phyloP scores from a whole-genome alignment of 2,113 vertebrate species.

The Phaethon lepturus region DNA sequence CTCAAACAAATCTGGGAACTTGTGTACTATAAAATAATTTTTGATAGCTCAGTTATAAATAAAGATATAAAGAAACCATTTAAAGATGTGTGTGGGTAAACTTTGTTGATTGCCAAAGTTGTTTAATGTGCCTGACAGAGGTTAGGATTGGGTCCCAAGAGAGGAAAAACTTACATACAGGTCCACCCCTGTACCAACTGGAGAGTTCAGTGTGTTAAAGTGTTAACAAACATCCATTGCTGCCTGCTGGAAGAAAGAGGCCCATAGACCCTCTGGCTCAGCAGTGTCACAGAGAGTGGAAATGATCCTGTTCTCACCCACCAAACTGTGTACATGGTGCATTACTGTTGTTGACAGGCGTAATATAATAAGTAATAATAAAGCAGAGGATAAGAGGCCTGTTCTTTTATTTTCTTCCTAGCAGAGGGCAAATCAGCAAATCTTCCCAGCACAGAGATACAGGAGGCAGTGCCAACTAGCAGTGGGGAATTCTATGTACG shows the following conservation, averaged over 20 bases:
- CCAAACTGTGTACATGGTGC: not conserved
- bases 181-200: not conserved
- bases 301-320: not conserved
- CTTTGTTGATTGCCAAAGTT: not conserved
- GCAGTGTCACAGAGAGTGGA: not conserved
- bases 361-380: not conserved
- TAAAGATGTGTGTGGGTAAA: not conserved
- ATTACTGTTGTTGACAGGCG: not conserved
- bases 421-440: not conserved
- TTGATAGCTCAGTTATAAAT: not conserved
- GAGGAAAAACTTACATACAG: not conserved
- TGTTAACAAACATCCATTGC: too few species aligned
- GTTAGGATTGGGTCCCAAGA: not conserved
- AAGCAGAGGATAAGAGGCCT: not conserved
- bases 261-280: not conserved
- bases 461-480: not conserved
- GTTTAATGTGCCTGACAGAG: not conserved
- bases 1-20: not conserved
- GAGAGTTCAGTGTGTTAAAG: not conserved
- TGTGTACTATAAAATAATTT: not conserved
- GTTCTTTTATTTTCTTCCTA: not conserved
- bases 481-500: not conserved
- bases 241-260: not conserved
- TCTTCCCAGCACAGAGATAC: not conserved
- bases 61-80: not conserved